Evolutionary conservation across 2,797 vertebrate genomes (phyloP).

Genomic region (Ceryle rudis): DNA sequence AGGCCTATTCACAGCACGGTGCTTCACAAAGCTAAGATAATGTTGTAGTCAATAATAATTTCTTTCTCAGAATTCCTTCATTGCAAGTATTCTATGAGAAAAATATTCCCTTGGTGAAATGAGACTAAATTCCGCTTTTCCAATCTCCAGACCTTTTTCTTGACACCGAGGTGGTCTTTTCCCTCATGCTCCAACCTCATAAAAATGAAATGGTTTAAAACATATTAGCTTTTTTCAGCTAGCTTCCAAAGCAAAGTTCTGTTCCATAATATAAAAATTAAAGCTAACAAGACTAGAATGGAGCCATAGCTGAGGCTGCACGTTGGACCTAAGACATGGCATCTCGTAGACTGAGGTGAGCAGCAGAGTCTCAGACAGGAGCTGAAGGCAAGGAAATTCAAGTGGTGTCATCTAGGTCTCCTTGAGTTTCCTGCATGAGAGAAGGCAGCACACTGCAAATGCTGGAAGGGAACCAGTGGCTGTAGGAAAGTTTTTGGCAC

Average conservation of each 20-base stretch:
- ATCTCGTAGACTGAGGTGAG: background rate
- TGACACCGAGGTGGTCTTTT: background rate
- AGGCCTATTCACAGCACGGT: background rate
- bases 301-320: background rate
- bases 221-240: background rate
- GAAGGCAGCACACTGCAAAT: background rate
- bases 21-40: background rate
- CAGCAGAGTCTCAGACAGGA: background rate
- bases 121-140: background rate
- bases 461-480: background rate
- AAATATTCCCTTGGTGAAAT: background rate
- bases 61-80: background rate
- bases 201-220: background rate
- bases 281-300: background rate
- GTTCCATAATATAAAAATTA: background rate
- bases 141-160: background rate
- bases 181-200: background rate
- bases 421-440: background rate
- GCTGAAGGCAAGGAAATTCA: background rate
- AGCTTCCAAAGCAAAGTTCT: background rate
- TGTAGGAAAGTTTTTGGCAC: background rate
- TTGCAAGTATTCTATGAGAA: background rate
- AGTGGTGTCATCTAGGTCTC: background rate
- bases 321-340: background rate
- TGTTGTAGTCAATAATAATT: background rate